A percentile compares a stretch with the other conserved stretches of the same genome.
Conservation (phyloP, 2,797 vertebrate species). For the Benthosema pterotum region DNA sequence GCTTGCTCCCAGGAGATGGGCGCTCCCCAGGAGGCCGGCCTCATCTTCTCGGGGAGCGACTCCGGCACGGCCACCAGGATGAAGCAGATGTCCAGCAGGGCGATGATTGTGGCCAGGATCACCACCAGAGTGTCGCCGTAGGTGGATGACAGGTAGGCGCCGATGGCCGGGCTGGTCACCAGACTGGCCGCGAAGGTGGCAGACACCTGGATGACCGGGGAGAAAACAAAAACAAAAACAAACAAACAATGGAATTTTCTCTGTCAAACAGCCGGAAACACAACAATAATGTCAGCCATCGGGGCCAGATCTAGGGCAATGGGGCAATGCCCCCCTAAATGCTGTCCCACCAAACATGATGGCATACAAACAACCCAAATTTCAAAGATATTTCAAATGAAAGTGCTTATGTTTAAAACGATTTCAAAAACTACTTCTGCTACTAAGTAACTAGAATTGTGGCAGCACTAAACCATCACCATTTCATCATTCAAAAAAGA, state of each 20-base stretch:
- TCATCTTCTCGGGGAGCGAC: slow-evolving; percentile 92
- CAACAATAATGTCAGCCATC: neutral
- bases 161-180: slow-evolving; percentile 92
- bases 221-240: neutral
- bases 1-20: slow-evolving; percentile 95
- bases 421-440: too few relatives aligned
- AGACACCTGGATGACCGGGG: slow-evolving; percentile 80
- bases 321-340: too few relatives aligned
- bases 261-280: neutral
- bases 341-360: too few relatives aligned
- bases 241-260: neutral
- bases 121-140: slow-evolving; percentile 91
- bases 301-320: too few relatives aligned
- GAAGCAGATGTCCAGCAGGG: slow-evolving; percentile 91
- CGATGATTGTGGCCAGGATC: slow-evolving; percentile 89
- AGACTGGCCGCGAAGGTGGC: slow-evolving; percentile 92
- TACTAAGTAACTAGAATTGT: too few relatives aligned
- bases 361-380: too few relatives aligned
- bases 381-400: too few relatives aligned
- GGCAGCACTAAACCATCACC: too few relatives aligned
- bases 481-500: too few relatives aligned
- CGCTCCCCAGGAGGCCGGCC: slow-evolving; percentile 91
- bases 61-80: slow-evolving; percentile 91
- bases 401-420: too few relatives aligned
- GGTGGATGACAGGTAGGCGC: slow-evolving; percentile 86